These are phyloP conservation scores for Apodemia duryi DNA, from an alignment of 2,888 invertebrate genomes.

Conservation along the genomic window DNA sequence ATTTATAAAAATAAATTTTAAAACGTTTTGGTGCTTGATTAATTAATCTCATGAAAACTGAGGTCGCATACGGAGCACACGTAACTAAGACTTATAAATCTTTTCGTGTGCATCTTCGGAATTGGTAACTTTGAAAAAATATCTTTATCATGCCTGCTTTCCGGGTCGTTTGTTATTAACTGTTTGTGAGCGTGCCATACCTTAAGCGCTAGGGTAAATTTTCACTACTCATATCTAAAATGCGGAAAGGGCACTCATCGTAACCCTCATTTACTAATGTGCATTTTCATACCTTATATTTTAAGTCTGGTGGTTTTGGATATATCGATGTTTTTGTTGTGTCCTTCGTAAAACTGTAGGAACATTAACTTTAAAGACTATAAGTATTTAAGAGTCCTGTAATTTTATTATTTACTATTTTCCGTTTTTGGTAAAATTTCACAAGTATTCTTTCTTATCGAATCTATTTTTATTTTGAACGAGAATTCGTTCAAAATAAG, in stretches of 20 bases:
- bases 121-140: conserved; percentile 4
- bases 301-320: conserved; percentile 5
- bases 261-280: conserved; percentile 23
- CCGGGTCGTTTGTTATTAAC: conserved; percentile 52
- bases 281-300: conserved; percentile 18
- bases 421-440: background rate
- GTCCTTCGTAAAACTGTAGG: background rate
- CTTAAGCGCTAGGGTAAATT: conserved; percentile 32
- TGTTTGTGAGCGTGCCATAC: conserved; percentile 68
- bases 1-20: background rate
- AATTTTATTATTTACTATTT: background rate
- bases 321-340: background rate
- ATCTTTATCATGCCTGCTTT: conserved; percentile 21
- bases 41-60: background rate
- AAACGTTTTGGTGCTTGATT: background rate
- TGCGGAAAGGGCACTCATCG: background rate
- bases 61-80: background rate
- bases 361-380: background rate
- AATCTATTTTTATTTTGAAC: too few species aligned
- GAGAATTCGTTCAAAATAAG: too few species aligned
- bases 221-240: background rate
- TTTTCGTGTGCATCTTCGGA: background rate
- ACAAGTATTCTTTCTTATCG: too few species aligned
- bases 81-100: background rate
- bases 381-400: background rate